These are phyloP conservation scores for Stenolophus ochropezus DNA, from an alignment of 2,888 invertebrate genomes.

Conservation along the genomic window DNA sequence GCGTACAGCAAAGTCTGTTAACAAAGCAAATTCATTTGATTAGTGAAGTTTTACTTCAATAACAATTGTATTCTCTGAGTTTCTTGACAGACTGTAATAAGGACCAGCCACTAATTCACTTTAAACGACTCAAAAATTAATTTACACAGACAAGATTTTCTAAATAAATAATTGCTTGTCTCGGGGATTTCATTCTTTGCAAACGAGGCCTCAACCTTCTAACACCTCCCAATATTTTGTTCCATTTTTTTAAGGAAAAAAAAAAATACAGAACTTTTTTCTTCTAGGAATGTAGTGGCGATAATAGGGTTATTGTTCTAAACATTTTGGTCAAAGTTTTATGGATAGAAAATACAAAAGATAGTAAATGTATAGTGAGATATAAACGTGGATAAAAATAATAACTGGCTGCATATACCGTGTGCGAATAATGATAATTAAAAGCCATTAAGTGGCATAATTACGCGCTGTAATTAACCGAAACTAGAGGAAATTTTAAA, in stretches of 20 bases:
- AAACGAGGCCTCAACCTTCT: no score
- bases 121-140: constrained; percentile 51
- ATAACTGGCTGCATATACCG: background rate
- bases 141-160: constrained; percentile 45
- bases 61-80: constrained; percentile 30
- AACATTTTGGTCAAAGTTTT: no score
- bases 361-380: no score
- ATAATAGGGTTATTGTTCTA: no score
- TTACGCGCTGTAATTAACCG: constrained; percentile 67
- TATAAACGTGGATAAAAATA: background rate
- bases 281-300: no score
- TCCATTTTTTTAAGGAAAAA: no score
- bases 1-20: background rate
- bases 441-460: constrained; percentile 67
- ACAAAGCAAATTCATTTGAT: constrained; percentile 46
- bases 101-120: constrained; percentile 40
- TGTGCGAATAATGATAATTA: constrained; percentile 64
- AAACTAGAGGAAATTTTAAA: constrained; percentile 7
- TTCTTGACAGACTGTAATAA: constrained; percentile 24
- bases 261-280: background rate
- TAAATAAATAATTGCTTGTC: background rate
- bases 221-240: no score
- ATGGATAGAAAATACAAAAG: no score
- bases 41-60: constrained; percentile 41
- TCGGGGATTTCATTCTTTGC: no score